phyloP scores from a whole-genome alignment of 1,140 invertebrate genomes.

The Reticulitermes speratus region DNA sequence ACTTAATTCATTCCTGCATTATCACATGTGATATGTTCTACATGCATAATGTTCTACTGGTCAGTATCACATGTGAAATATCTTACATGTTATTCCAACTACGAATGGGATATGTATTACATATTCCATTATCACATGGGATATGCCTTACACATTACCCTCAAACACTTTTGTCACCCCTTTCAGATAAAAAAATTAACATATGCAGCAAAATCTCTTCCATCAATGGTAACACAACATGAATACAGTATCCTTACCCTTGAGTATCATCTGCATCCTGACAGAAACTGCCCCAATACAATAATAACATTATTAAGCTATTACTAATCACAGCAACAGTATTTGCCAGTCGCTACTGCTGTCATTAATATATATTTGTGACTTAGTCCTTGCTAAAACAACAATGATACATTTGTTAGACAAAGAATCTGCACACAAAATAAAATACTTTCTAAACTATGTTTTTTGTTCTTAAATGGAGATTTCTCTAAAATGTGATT shows the following conservation, averaged over 20 bases:
- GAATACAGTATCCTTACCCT: background rate
- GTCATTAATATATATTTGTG: conserved; percentile 29
- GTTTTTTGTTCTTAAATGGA: conserved; percentile 24
- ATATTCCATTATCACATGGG: background rate
- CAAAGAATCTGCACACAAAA: conserved; percentile 34
- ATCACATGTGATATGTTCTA: background rate
- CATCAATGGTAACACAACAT: background rate
- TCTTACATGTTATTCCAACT: too few relatives aligned
- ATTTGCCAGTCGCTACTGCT: conserved; percentile 32
- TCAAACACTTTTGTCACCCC: background rate
- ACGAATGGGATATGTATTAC: too few relatives aligned
- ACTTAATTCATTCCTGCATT: background rate
- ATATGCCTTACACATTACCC: background rate
- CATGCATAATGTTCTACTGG: too few relatives aligned
- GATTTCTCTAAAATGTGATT: conserved; percentile 27
- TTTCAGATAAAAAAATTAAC: background rate
- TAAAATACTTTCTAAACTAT: conserved; percentile 25
- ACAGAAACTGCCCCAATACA: background rate
- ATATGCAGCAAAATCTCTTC: background rate
- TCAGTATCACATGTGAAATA: too few relatives aligned
- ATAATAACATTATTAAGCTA: conserved; percentile 26
- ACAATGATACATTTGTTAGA: conserved; percentile 33
- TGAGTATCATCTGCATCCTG: background rate
- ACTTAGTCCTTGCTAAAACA: conserved; percentile 31
- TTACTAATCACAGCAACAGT: conserved; percentile 35